Evolutionary conservation across 2,113 vertebrate species (phyloP).

Genomic region (Xenopus borealis): DNA sequence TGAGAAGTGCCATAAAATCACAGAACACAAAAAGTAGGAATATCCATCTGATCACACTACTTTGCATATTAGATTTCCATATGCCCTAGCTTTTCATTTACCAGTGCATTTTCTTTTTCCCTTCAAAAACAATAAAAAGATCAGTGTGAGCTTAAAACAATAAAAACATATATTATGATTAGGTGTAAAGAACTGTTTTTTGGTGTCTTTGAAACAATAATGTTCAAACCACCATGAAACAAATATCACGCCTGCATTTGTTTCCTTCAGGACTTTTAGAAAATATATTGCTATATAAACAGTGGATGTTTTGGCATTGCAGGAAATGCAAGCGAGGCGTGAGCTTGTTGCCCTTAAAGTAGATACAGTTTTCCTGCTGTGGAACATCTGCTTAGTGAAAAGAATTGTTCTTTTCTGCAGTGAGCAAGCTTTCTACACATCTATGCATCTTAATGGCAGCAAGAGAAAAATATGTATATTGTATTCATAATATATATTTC

Average conservation of each 20-base stretch:
- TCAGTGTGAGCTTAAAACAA: no score
- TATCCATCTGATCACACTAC: no score
- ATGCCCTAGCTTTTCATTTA: no score
- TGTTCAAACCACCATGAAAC: conserved; percentile 44
- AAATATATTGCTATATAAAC: conserved; percentile 38
- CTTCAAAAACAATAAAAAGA: no score
- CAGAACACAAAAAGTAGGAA: no score
- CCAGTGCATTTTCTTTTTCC: no score
- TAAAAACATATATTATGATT: background rate
- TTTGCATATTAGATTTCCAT: no score
- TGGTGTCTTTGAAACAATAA: conserved; percentile 41
- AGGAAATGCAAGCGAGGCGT: conserved; percentile 30
- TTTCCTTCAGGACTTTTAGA: conserved; percentile 35
- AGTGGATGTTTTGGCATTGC: conserved; percentile 23
- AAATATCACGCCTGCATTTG: conserved; percentile 28
- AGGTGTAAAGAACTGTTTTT: conserved; percentile 35
- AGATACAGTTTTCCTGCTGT: conserved; percentile 36
- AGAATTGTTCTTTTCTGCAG: conserved; percentile 23
- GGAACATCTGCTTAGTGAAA: conserved; percentile 37
- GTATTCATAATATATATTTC: conserved; percentile 15
- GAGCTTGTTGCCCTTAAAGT: conserved; percentile 33
- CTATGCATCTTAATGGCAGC: conserved; percentile 30
- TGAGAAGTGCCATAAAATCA: no score
- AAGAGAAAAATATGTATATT: background rate
- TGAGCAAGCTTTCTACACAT: conserved; percentile 23